A percentile compares a stretch with the other conserved stretches of the same genome.
Conservation (phyloP, 2,113 vertebrate genomes). For the Centropus unirufus region DNA sequence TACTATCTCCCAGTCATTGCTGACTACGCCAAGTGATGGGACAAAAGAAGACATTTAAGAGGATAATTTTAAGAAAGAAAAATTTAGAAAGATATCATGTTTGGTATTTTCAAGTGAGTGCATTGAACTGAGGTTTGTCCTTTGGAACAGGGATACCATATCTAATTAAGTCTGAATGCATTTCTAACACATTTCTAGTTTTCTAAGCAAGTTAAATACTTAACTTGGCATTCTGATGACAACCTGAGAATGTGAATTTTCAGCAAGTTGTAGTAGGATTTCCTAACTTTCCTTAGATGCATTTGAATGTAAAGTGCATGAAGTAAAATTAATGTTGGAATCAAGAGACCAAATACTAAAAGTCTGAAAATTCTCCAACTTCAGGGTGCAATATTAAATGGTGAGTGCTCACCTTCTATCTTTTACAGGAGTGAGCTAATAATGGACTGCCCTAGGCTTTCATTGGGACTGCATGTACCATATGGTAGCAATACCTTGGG, state of each 20-base stretch:
- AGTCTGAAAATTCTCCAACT: not conserved
- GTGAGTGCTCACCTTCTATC: not conserved
- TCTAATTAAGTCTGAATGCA: not conserved
- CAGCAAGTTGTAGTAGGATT: not conserved
- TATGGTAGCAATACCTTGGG: not conserved
- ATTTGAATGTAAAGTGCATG: not conserved
- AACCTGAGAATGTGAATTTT: not conserved
- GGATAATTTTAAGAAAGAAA: not conserved
- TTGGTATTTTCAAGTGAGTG: not conserved
- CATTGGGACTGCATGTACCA: accelerated
- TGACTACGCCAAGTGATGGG: not conserved
- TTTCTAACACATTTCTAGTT: not conserved
- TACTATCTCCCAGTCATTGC: too few species aligned
- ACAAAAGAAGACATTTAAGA: not conserved
- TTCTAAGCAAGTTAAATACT: not conserved
- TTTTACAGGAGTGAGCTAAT: not conserved
- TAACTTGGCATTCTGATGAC: not conserved
- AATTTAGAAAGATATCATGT: accelerated
- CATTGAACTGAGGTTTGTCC: not conserved
- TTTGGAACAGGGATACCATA: not conserved
- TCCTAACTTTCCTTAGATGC: not conserved
- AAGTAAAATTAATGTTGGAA: not conserved
- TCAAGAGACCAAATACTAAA: not conserved
- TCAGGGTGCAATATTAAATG: not conserved
- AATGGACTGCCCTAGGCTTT: not conserved